Conservation (phyloP, 2,113 vertebrate genomes). For the Neodon shergylaensis region DNA sequence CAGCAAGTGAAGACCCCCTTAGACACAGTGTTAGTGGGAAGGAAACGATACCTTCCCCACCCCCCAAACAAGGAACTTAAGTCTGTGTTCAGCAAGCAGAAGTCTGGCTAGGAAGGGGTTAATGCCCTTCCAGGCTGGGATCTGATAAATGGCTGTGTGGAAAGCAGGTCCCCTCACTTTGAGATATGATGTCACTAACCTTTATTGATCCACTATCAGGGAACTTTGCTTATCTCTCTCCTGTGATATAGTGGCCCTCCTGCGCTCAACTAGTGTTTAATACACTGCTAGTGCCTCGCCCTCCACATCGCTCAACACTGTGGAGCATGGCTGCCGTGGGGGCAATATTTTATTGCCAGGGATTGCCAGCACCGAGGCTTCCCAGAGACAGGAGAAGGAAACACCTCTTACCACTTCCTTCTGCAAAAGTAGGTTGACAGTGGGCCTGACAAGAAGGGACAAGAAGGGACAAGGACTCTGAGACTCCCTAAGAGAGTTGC, state of each 20-base stretch:
- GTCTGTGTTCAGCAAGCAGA: constrained; percentile 10
- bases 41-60: neutral
- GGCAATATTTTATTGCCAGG: constrained; percentile 83
- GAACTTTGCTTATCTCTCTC: constrained; percentile 95
- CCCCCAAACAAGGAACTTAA: neutral
- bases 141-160: constrained; percentile 95
- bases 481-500: neutral
- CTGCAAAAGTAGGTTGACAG: neutral
- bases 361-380: constrained; percentile 21
- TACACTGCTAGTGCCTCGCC: constrained; percentile 89
- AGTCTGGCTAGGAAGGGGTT: constrained; percentile 83
- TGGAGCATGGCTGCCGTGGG: constrained; percentile 79
- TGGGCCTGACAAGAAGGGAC: neutral
- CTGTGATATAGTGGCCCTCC: constrained; percentile 95
- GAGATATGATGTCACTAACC: constrained; percentile 99
- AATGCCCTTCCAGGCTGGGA: constrained; percentile 81
- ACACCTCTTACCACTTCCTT: neutral
- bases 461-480: neutral
- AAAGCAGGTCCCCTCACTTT: constrained; percentile 96
- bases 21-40: neutral
- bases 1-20: neutral
- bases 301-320: constrained; percentile 89
- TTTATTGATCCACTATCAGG: constrained; percentile 96
- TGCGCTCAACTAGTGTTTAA: constrained; percentile 95
- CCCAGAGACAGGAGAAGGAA: neutral